Evolutionary conservation across 2,888 invertebrate species (phyloP), one percentile per base, ranked within the genome.

Genomic region (Caenorhabditis afra): DNA sequence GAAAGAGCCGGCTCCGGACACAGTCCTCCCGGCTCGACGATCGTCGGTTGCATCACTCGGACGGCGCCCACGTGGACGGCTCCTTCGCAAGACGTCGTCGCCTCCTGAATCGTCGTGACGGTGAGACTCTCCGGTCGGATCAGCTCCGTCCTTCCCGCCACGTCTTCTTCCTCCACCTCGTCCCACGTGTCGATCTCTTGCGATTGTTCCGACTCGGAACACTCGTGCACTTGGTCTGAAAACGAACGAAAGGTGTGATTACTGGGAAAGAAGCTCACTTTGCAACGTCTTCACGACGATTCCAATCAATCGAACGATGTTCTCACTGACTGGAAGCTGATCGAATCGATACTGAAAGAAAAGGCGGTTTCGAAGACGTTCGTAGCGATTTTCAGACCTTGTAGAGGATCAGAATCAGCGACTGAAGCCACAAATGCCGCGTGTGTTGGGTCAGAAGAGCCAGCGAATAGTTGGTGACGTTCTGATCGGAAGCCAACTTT

Each of bases 241-340:
- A 73, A 18, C n/a, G 29, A 52, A 23, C 18, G 7, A 10, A 20
- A 49, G 14, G 8, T 7, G 7, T 1, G 14, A 20, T 12, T 53
- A 18, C 44, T n/a, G 23, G 14, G 10, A 20, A 35, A 29, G n/a
- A 22, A 44, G 23, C 71, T 62, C 52, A 74, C 83, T 81, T 90
- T 96, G 95, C 81, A 99, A 92, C 0, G 97, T 96, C 91, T 96
- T 96, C 75, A 98, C 93, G 16, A 97, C 95, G 85, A 97, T 94
- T 84, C 94, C 93, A 64, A 98, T 94, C 81, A 97, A 92, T 0
- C 94, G 93, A 90, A 95, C 94, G 61, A 95, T 93, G 88, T 94
- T 94, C 10, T 91, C 90, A 65, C 91, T 91, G 53, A 91, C 83
- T 12, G 92, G 92, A 20, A 90, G 88, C 29, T 89, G 87, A 66